Evolutionary conservation across 1,140 invertebrate species (phyloP), one percentile per base, ranked within the genome.

Genomic region (Trichonephila inaurata): DNA sequence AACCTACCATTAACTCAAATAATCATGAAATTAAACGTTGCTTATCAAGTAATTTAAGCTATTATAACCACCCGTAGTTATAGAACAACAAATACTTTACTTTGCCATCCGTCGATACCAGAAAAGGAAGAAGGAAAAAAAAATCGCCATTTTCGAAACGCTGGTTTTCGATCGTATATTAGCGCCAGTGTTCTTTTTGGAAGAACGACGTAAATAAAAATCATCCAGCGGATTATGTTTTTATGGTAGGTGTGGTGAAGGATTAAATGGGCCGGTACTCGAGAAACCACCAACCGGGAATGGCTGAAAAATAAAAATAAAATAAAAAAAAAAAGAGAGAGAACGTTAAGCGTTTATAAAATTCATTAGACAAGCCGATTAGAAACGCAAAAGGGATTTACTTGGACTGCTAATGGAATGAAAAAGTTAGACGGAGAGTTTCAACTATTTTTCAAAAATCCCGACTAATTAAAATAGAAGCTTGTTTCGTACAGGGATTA

Each of bases 291-390:
- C 28, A 28, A 77, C 12, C 28, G 33, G 19, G 33, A 33, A 18
- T 19, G 69, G 40, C 33, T 24, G 66, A 21, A 69, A 69, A 69
- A 66, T 51, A 51, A 51, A 10, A 51, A 51, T 51, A 69, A 66
- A 66, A 14, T 69, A 24, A 72, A 69, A 89, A 86, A 86, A 86
- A 86, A 28, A 28, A 28, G n/a, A 28, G 28, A 89, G 21, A n/a
- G 62, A 89, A 66, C 87, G 87, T 51, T 51, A 72, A 69, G 64
- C 87, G 64, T 89, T 89, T 89, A 89, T 89, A 89, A 89, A 89
- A 89, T 89, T 89, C 87, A 89, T 89, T 89, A 89, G 69, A 69
- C 87, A 89, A 89, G 87, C 87, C 87, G 87, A 89, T 89, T 89
- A 89, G 87, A 51, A 72, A 89, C 8, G 60, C 24, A 28, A 66